Conservation (phyloP, 2,113 vertebrate genomes). For the Menura novaehollandiae region DNA sequence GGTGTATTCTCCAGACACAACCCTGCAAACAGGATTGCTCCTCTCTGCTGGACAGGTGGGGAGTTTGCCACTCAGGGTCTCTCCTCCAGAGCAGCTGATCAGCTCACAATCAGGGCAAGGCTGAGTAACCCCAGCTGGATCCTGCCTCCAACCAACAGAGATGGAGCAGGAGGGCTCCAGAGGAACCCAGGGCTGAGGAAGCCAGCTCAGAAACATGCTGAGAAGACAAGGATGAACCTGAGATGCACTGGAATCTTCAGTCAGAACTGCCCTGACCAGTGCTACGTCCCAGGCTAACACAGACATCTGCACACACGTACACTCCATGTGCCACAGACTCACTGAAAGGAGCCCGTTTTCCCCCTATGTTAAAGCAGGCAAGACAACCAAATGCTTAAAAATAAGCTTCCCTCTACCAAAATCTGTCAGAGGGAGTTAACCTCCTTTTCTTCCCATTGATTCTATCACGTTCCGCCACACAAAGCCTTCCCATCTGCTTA, state of each 20-base stretch:
- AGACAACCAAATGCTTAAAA: neutral
- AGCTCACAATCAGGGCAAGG: neutral
- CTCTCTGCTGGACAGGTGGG: neutral
- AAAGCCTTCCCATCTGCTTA: neutral
- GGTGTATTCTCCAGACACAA: constrained; percentile 1
- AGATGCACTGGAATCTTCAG: neutral
- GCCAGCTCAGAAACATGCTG: neutral
- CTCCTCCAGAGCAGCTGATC: neutral
- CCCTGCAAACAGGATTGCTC: neutral
- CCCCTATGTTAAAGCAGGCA: neutral
- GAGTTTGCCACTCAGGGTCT: neutral
- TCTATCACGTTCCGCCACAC: neutral
- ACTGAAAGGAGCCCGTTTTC: neutral
- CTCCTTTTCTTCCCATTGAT: neutral
- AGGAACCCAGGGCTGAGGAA: neutral
- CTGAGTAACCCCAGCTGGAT: neutral
- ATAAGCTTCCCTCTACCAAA: neutral
- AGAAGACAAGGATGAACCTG: neutral
- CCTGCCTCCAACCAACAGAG: neutral
- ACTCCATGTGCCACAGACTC: neutral
- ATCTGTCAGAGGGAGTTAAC: neutral
- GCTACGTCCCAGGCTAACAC: neutral
- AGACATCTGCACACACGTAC: accelerated
- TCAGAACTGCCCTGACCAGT: neutral
- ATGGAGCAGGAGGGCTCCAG: accelerated